Evolutionary conservation across 1,140 invertebrate species (phyloP).

Genomic region (Chelonus insularis): DNA sequence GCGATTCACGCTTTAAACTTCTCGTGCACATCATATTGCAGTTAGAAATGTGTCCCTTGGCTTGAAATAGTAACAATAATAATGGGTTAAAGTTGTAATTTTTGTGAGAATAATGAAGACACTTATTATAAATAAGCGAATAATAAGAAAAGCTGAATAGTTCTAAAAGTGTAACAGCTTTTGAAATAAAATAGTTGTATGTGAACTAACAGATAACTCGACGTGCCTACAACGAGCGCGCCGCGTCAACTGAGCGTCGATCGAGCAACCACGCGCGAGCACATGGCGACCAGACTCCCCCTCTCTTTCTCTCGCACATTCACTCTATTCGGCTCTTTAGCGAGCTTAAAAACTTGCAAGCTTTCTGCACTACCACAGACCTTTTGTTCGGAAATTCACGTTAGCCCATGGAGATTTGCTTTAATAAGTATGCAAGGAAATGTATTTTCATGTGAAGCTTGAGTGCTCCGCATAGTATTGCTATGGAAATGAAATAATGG

Average conservation of each 20-base stretch:
- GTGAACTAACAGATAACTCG: conserved; percentile 2
- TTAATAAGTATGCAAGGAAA: background rate
- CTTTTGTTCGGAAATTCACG: background rate
- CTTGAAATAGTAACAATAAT: too few species aligned
- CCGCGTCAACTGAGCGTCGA: conserved; percentile 54
- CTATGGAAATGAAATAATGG: conserved; percentile 3
- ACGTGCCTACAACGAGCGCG: conserved; percentile 49
- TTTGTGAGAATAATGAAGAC: too few species aligned
- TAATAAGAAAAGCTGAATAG: too few species aligned
- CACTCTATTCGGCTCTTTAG: conserved; percentile 5
- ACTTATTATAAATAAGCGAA: too few species aligned
- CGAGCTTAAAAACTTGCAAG: conserved; percentile 16
- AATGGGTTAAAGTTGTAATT: too few species aligned
- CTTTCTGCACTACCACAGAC: background rate
- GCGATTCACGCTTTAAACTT: background rate
- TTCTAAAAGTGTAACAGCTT: too few species aligned
- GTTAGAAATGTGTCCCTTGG: background rate
- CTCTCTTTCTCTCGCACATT: background rate
- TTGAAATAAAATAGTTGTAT: background rate
- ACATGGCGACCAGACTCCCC: conserved; percentile 45
- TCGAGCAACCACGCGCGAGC: conserved; percentile 51
- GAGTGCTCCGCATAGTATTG: background rate
- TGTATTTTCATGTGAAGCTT: background rate
- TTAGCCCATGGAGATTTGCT: background rate
- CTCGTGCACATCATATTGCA: conserved; percentile 16